Conservation (phyloP, 2,888 invertebrate species). For the Junonia oenone region DNA sequence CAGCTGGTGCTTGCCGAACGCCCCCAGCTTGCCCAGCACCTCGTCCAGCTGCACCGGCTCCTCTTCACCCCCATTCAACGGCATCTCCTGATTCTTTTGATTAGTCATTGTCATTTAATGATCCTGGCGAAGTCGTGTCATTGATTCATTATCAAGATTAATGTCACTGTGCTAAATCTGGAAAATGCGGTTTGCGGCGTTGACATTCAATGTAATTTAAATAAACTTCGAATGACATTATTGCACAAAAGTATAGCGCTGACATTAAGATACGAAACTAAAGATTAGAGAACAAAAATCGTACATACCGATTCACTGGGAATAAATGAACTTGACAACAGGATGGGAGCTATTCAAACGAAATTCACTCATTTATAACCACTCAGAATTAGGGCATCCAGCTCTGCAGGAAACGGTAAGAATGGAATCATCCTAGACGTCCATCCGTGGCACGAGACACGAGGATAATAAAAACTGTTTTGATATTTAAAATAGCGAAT, state of each 20-base stretch:
- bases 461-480: slow-evolving; percentile 7
- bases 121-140: background rate
- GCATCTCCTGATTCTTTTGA: slow-evolving; percentile 6
- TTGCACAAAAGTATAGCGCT: background rate
- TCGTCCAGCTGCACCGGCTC: slow-evolving; percentile 58
- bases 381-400: slow-evolving; percentile 14
- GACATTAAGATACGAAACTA: background rate
- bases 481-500: background rate
- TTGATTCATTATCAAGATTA: background rate
- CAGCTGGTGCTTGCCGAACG: slow-evolving; percentile 71
- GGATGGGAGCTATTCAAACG: slow-evolving; percentile 12
- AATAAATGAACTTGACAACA: slow-evolving; percentile 6
- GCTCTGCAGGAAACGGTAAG: slow-evolving; percentile 10
- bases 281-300: background rate
- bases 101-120: background rate
- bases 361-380: slow-evolving; percentile 14
- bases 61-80: slow-evolving; percentile 22
- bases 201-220: background rate
- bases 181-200: slow-evolving; percentile 1
- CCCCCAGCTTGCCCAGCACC: slow-evolving; percentile 61
- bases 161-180: background rate
- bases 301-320: slow-evolving; percentile 12
- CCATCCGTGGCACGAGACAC: background rate
- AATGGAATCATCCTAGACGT: slow-evolving; percentile 7
- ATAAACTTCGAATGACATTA: background rate